Evolutionary conservation across 1,140 invertebrate species (phyloP), one percentile per base, ranked within the genome.

Genomic region (Geopemphigus sp.): DNA sequence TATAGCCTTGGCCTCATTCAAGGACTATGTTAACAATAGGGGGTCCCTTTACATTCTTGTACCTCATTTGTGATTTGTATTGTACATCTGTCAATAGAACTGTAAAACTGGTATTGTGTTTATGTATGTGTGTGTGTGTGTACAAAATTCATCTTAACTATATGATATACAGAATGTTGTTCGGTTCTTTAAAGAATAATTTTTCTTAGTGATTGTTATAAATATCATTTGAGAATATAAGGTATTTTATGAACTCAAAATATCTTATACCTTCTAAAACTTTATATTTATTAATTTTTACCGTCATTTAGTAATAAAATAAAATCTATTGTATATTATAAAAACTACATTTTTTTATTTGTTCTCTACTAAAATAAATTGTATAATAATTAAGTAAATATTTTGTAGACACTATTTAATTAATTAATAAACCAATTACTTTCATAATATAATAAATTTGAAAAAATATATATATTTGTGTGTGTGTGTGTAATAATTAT

Each of bases 101-200:
- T 78, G 54, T 47, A 78, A 17, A 22, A 59, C 59, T 78, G 54
- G 73, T 63, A 50, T 57, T 59, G 26, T 74, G 56, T 74, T 76
- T 39, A n/a, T n/a, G 32, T 39, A 39, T 39, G 32, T 39, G 32
- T 39, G 8, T 39, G n/a, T 54, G 1, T 29, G 24, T 47, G 3
- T 54, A 29, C 5, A 54, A 70, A 53, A 53, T 70, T n/a, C 24
- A 19, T 53, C 66, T n/a, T 45, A 70, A 50, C 14, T 32, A 19
- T 50, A 72, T 22, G 29, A 54, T 72, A 54, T 24, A 70, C 24
- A 14, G 15, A 72, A 54, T 32, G 5, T 24, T 70, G 47, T 72
- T 19, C 24, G 26, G 26, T 70, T 29, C 45, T 72, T 54, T 47
- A 54, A 70, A 72, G 19, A 64, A 64, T 19, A 0, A 70, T 29